Percentiles rank a stretch among this genome's conserved stretches.
Conservation (phyloP, 2,888 invertebrate genomes). For the Chouioia cunea region DNA sequence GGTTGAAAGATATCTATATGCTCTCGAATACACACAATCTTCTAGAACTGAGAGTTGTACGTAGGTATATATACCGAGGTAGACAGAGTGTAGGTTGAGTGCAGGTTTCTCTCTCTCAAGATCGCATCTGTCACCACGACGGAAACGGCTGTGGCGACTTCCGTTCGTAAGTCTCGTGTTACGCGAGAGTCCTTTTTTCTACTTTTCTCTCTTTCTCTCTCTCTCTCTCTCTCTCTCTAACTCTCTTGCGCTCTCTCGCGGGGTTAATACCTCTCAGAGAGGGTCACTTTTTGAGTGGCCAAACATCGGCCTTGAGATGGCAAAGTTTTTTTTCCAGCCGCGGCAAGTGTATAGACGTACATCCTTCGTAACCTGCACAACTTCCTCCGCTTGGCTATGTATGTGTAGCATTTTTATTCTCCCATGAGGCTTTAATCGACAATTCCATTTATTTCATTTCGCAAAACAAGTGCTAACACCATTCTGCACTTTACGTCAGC, state of each 20-base stretch:
- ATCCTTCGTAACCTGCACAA: too few species aligned
- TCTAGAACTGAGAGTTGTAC: neutral
- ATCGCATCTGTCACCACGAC: slow-evolving; percentile 64
- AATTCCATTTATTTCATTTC: too few species aligned
- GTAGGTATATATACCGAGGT: neutral
- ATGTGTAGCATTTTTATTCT: too few species aligned
- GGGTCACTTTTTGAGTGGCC: slow-evolving; percentile 48
- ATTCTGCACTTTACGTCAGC: too few species aligned
- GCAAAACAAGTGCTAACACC: too few species aligned
- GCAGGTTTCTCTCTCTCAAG: slow-evolving; percentile 44
- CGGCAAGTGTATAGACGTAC: slow-evolving; percentile 31
- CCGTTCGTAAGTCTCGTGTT: slow-evolving; percentile 53
- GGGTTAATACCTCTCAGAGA: slow-evolving; percentile 35
- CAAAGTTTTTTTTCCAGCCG: neutral
- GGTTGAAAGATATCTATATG: too few species aligned
- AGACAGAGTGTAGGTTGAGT: neutral
- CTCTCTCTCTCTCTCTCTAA: too few species aligned
- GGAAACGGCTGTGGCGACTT: slow-evolving; percentile 61
- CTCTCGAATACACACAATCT: slow-evolving; percentile 2
- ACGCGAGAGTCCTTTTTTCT: slow-evolving; percentile 41
- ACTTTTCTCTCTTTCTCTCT: slow-evolving; percentile 14
- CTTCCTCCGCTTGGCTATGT: too few species aligned
- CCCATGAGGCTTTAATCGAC: too few species aligned
- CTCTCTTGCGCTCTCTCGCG: slow-evolving; percentile 24
- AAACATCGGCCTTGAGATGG: slow-evolving; percentile 44